Base-by-base conservation (phyloP, 2,797 vertebrate species). In the Phoxinus dragarum region DNA sequence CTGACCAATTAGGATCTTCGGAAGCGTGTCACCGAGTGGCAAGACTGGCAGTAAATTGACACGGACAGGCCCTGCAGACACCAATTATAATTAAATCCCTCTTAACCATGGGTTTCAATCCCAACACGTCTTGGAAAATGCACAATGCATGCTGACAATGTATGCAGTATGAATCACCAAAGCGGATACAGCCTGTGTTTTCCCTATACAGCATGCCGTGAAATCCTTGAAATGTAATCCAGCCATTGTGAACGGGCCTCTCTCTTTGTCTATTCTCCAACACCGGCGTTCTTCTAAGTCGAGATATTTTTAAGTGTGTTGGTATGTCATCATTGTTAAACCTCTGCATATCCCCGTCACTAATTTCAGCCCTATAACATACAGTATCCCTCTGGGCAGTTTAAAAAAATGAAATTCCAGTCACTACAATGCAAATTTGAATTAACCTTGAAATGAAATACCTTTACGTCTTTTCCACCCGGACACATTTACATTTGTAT, bases 1-100 rank as follows among this genome's bases (percentile, higher is more conserved):
- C 84, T 52, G 88, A 86, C 83, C 83, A 90, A 92, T 92, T 90
- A 89, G 40, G 83, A 40, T 66, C 31, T 54, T 87, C 80, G 77
- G 74, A 84, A 87, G 88, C 85, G 80, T 81, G 87, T 89, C 90
- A 89, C 79, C 77, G 66, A 86, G 72, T 68, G 75, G 38, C 68
- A 12, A 66, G 74, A 78, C 44, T 81, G 4, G 38, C 76, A 76
- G 59, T 79, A 74, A 82, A 89, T 83, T 84, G 88, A 89, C 87
- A 77, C 42, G 66, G 88, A 90, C 84, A 88, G 81, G 27, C 84
- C 79, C 56, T 59, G 76, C 69, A 86, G 87, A 89, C 68, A 86
- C 40, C 75, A 85, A 85, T 84, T 88, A 84, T 88, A 90, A 90
- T 89, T 67, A 88, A 79, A 87, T 82, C 86, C 81, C 69, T 76